phyloP scores from a whole-genome alignment of 2,888 invertebrate species.

The Chrysolina oricalcia region DNA sequence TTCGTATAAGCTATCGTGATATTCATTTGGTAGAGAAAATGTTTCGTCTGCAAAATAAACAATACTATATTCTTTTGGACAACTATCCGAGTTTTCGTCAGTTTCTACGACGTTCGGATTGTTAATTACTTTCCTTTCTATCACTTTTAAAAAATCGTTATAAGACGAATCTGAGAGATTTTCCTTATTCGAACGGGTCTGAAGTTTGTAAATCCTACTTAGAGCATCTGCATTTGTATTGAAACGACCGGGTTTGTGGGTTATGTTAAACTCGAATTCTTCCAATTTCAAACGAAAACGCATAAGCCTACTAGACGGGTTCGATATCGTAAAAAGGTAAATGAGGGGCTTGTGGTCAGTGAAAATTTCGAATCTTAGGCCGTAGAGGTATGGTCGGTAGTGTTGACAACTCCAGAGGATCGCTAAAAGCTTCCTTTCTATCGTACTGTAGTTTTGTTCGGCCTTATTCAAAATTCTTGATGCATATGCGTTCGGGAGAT shows the following conservation, averaged over 20 bases:
- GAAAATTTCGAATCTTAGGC: conserved; percentile 63
- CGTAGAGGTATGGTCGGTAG: conserved; percentile 66
- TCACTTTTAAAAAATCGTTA: too few relatives aligned
- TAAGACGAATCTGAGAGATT: too few relatives aligned
- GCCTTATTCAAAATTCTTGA: conserved; percentile 62
- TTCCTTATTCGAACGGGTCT: not conserved
- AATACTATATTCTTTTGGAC: too few relatives aligned
- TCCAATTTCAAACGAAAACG: conserved; percentile 62
- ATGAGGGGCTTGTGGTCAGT: conserved; percentile 66
- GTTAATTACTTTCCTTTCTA: too few relatives aligned
- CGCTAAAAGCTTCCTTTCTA: conserved; percentile 66
- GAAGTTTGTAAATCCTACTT: conserved; percentile 14
- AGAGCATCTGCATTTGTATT: conserved; percentile 30
- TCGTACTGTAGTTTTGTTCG: conserved; percentile 66
- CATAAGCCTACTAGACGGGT: conserved; percentile 59
- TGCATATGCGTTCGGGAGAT: conserved; percentile 65
- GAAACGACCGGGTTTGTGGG: conserved; percentile 31
- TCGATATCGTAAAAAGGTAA: conserved; percentile 63
- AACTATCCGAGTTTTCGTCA: too few relatives aligned
- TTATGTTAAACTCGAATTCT: conserved; percentile 60
- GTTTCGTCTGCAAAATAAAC: not conserved
- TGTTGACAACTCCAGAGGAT: conserved; percentile 65
- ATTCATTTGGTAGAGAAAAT: too few relatives aligned
- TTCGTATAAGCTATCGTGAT: too few relatives aligned
- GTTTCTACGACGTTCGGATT: too few relatives aligned